Conservation (phyloP, 2,797 vertebrate species). For the Semaprochilodus insignis region DNA sequence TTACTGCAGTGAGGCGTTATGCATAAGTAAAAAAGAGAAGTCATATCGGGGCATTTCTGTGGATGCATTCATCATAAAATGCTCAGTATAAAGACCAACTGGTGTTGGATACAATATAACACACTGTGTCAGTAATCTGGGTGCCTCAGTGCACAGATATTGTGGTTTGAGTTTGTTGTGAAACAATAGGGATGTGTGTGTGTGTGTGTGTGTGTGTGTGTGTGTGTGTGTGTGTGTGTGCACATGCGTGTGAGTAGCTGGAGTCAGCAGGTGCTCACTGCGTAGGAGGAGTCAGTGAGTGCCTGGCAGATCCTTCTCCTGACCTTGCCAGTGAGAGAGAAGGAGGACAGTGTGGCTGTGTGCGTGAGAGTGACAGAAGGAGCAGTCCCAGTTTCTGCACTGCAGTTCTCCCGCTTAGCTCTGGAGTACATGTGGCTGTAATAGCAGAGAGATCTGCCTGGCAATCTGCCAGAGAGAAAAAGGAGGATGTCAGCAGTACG, state of each 20-base stretch:
- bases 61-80: background rate
- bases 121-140: background rate
- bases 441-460: constrained; percentile 27
- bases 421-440: constrained; percentile 45
- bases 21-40: too few relatives aligned
- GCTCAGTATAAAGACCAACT: background rate
- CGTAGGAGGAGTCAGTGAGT: constrained; percentile 58
- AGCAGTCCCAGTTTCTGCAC: constrained; percentile 55
- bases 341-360: constrained; percentile 46
- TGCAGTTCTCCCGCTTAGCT: constrained; percentile 43
- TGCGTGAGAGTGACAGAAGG: constrained; percentile 37
- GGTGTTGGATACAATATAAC: too few relatives aligned
- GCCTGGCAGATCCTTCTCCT: constrained; percentile 58
- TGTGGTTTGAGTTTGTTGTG: background rate
- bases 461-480: constrained; percentile 38
- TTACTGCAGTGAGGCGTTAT: background rate
- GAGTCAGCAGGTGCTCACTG: constrained; percentile 34
- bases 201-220: too few relatives aligned
- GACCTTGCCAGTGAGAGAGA: constrained; percentile 60
- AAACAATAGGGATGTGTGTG: constrained; percentile 24
- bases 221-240: too few relatives aligned
- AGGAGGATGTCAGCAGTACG: constrained; percentile 33
- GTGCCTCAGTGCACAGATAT: background rate
- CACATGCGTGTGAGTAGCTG: constrained; percentile 17
- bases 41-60: background rate